A percentile compares a stretch with the other conserved stretches of the same genome.
Conservation (phyloP, 1,140 invertebrate genomes). For the Steinernema khuongi region DNA sequence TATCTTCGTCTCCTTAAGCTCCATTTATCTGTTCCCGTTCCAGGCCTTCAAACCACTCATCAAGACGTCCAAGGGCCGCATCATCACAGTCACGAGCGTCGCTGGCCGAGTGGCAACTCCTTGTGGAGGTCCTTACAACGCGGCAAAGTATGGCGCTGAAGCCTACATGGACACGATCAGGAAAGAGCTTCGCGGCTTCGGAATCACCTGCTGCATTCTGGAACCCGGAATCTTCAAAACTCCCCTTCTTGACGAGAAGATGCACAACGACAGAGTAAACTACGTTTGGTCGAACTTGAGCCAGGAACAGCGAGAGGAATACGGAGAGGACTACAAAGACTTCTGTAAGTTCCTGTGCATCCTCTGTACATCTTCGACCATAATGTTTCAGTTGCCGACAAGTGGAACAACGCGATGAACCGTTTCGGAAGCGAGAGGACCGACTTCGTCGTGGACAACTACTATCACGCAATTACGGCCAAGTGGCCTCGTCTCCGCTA, state of each 20-base stretch:
- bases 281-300: constrained; percentile 38
- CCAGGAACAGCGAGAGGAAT: constrained; percentile 44
- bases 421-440: not conserved
- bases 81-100: constrained; percentile 50
- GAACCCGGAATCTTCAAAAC: constrained; percentile 59
- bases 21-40: constrained; percentile 26
- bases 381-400: constrained; percentile 37
- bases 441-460: constrained; percentile 18
- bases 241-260: constrained; percentile 40
- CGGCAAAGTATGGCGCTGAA: constrained; percentile 48
- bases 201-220: constrained; percentile 54
- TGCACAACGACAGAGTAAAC: constrained; percentile 38
- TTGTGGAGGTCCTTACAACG: constrained; percentile 39
- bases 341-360: constrained; percentile 44
- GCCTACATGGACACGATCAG: constrained; percentile 49
- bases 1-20: not conserved
- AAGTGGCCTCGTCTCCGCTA: not conserved
- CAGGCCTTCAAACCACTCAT: constrained; percentile 45
- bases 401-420: constrained; percentile 9
- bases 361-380: not conserved
- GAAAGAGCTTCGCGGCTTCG: constrained; percentile 36
- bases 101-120: constrained; percentile 37
- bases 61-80: constrained; percentile 44
- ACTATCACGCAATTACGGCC: constrained; percentile 19
- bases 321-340: constrained; percentile 50